Percentiles rank a stretch among this genome's conserved stretches.
Evolutionary conservation across 2,888 invertebrate genomes (phyloP).

Genomic region (Hemaris fuciformis): DNA sequence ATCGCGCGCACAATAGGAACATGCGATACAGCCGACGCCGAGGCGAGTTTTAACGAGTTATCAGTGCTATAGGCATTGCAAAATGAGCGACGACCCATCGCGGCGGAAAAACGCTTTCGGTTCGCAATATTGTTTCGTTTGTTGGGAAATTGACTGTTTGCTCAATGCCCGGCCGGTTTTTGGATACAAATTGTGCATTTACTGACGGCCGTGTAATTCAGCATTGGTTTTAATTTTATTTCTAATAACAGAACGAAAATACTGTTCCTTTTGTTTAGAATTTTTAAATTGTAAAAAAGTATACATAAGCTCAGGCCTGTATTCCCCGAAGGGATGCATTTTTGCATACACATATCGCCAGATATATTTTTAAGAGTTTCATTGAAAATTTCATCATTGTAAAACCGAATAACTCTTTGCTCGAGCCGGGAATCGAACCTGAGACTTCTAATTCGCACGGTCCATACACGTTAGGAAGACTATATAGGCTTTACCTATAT

Average conservation of each 20-base stretch:
- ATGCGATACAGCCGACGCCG: background rate
- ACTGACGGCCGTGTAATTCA: background rate
- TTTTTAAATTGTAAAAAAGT: background rate
- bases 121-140: slow-evolving; percentile 7
- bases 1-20: background rate
- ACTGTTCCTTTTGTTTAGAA: background rate
- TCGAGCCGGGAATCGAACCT: too few species aligned
- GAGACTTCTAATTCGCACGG: too few species aligned
- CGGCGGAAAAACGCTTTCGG: background rate
- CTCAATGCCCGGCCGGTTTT: background rate
- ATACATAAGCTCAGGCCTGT: too few species aligned
- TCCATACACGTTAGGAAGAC: too few species aligned
- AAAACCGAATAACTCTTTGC: too few species aligned
- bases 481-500: too few species aligned
- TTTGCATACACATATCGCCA: too few species aligned
- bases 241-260: background rate
- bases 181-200: background rate
- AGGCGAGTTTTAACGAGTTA: slow-evolving; percentile 2
- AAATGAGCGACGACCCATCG: background rate
- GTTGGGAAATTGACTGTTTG: background rate
- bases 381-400: too few species aligned
- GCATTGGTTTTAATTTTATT: too few species aligned
- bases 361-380: too few species aligned
- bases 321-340: too few species aligned
- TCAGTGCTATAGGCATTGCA: background rate